Percentiles rank a stretch among this genome's conserved stretches.
Evolutionary conservation across 2,797 vertebrate species (phyloP).

Genomic region (Pelochelys cantorii): DNA sequence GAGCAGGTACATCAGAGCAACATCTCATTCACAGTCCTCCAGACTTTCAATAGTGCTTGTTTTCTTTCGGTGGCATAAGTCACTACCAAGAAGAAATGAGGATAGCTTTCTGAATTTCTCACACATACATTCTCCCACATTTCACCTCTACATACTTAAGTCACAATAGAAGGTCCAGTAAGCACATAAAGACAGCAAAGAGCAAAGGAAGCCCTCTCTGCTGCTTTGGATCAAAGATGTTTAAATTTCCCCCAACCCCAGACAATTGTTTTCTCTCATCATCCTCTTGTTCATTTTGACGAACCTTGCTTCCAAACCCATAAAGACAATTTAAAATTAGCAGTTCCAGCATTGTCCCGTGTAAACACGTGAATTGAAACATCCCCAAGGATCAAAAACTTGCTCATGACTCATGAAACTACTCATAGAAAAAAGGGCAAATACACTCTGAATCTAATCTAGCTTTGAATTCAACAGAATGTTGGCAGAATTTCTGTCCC

Average conservation of each 20-base stretch:
- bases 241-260: conserved; percentile 61
- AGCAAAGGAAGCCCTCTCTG: not conserved
- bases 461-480: not conserved
- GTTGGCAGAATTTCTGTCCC: not conserved
- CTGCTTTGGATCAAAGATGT: conserved; percentile 54
- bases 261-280: conserved; percentile 36
- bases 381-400: not conserved
- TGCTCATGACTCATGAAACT: not conserved
- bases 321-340: conserved; percentile 56
- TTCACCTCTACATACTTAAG: not conserved
- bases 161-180: conserved; percentile 21
- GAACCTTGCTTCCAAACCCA: conserved; percentile 61
- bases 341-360: conserved; percentile 42
- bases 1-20: not conserved
- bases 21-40: not conserved
- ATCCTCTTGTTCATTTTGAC: not conserved
- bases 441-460: not conserved
- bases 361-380: not conserved
- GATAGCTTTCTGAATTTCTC: not conserved
- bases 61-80: not conserved
- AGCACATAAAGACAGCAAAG: conserved; percentile 6
- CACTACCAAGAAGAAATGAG: conserved; percentile 3
- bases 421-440: too few species aligned
- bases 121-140: not conserved
- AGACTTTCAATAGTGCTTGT: not conserved